A percentile compares a stretch with the other conserved stretches of the same genome.
Evolutionary conservation across 1,140 invertebrate species (phyloP).

Genomic region (Eulimnadia texana): DNA sequence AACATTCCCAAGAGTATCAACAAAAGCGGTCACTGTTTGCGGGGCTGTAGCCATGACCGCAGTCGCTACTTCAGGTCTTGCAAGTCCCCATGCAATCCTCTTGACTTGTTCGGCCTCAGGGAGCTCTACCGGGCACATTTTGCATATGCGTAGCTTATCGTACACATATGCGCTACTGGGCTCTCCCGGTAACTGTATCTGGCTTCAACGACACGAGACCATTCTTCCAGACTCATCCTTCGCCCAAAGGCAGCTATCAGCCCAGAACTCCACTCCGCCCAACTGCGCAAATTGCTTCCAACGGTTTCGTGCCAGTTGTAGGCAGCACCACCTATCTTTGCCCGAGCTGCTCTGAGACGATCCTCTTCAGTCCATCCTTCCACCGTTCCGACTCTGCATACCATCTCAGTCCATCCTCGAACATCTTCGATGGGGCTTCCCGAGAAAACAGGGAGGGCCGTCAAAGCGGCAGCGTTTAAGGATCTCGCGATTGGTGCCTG

Average conservation of each 20-base stretch:
- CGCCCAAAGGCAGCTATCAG: conserved; percentile 1
- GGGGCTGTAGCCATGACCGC: conserved; percentile 7
- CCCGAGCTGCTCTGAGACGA: conserved; percentile 2
- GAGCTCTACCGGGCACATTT: neutral
- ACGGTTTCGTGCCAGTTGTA: conserved; percentile 9
- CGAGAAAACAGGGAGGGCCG: conserved; percentile 5
- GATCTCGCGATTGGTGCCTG: neutral
- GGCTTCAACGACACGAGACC: neutral
- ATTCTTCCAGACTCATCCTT: conserved; percentile 5
- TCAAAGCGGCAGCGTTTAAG: neutral
- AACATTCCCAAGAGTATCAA: neutral
- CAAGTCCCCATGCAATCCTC: conserved; percentile 6
- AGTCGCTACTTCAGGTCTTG: neutral
- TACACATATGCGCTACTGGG: neutral
- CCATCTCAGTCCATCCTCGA: neutral
- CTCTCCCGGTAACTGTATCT: neutral
- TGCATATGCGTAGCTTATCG: conserved; percentile 5
- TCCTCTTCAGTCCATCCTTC: neutral
- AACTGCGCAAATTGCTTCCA: neutral
- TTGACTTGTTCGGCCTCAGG: conserved; percentile 1
- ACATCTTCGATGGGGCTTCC: neutral
- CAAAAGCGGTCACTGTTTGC: neutral
- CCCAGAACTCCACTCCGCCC: neutral
- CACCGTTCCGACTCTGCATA: neutral
- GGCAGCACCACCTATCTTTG: conserved; percentile 1